Evolutionary conservation across 1,140 invertebrate genomes (phyloP).

Genomic region (Latrodectus geometricus): DNA sequence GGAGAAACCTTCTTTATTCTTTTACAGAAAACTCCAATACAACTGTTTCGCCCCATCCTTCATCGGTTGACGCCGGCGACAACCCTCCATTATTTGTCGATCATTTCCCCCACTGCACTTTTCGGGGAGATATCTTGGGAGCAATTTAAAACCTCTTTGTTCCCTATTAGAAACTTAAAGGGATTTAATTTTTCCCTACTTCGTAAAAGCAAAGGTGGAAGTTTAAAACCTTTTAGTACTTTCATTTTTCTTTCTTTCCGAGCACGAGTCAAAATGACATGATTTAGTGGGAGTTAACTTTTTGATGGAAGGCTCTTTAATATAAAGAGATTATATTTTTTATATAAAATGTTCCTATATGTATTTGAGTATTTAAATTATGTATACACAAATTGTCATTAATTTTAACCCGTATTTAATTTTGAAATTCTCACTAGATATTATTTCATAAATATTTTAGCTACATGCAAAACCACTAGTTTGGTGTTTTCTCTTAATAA

Average conservation of each 20-base stretch:
- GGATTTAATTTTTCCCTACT: background rate
- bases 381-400: no score
- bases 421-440: no score
- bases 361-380: no score
- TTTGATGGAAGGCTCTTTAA: no score
- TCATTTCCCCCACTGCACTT: background rate
- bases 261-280: no score
- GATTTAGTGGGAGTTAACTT: no score
- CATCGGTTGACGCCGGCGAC: background rate
- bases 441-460: no score
- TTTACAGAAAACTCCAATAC: background rate
- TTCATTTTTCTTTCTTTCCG: background rate
- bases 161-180: background rate
- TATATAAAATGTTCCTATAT: no score
- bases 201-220: background rate
- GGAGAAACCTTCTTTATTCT: background rate
- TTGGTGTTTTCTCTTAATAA: no score
- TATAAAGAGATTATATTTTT: no score
- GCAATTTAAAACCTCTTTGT: slow-evolving; percentile 1
- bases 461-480: no score
- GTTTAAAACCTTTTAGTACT: background rate
- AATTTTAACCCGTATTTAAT: no score
- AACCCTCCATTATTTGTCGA: background rate
- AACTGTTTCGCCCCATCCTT: background rate
- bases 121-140: background rate